Conservation (phyloP, 2,113 vertebrate species). For the Alethe castanea region DNA sequence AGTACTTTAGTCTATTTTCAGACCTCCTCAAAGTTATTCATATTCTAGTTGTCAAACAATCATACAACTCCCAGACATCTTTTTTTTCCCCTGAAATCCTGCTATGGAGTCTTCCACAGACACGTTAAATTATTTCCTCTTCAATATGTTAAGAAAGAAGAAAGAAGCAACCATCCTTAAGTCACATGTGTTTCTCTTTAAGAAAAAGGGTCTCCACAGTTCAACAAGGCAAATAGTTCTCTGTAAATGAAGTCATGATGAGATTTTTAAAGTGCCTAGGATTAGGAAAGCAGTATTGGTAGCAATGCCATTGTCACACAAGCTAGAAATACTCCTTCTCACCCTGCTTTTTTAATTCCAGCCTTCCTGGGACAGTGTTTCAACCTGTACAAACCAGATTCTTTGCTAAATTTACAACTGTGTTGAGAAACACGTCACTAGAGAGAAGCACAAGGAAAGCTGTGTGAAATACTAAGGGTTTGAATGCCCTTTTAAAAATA, state of each 20-base stretch:
- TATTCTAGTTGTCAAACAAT: neutral
- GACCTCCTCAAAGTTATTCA: neutral
- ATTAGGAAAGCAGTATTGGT: neutral
- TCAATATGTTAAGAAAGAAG: neutral
- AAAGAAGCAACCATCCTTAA: neutral
- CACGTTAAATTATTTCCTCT: neutral
- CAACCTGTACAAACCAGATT: neutral
- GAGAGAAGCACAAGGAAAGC: neutral
- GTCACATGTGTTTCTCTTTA: neutral
- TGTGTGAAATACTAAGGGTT: neutral
- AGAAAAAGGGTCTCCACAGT: neutral
- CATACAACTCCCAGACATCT: neutral
- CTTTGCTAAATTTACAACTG: neutral
- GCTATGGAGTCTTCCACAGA: neutral
- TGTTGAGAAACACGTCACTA: neutral
- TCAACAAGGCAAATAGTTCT: neutral
- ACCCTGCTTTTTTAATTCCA: neutral
- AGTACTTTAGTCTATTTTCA: neutral
- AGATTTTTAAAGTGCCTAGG: neutral
- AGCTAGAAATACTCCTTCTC: neutral
- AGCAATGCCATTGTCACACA: neutral
- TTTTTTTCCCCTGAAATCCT: neutral
- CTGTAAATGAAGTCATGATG: neutral
- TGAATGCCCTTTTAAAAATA: slow-evolving; percentile 1
- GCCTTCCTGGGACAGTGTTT: neutral